Conservation (phyloP, 2,888 invertebrate species). For the Zelleria hepariella region DNA sequence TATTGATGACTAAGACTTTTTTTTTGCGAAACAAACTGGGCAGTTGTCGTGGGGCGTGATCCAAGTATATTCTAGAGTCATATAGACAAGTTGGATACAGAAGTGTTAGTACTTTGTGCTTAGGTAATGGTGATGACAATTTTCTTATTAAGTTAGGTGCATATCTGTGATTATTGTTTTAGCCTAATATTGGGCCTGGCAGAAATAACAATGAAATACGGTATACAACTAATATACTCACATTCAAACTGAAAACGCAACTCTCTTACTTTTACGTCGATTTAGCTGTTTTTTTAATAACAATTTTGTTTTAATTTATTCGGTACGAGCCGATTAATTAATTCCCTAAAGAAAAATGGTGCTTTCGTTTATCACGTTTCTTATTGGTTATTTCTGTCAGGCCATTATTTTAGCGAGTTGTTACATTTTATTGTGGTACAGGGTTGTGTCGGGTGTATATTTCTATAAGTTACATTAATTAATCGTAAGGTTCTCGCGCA, state of each 20-base stretch:
- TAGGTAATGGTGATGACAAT: not conserved
- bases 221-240: no score
- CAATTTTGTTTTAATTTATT: no score
- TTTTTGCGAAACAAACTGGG: no score
- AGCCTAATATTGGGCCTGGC: constrained; percentile 13
- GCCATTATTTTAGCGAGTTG: not conserved
- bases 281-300: no score
- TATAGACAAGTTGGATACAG: no score
- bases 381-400: not conserved
- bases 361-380: not conserved
- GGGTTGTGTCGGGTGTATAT: constrained; percentile 11
- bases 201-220: not conserved
- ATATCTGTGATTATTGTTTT: constrained; percentile 39
- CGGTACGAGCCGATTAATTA: no score
- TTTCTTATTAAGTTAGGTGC: constrained; percentile 19
- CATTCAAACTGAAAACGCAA: no score
- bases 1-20: no score
- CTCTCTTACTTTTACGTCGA: no score
- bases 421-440: constrained; percentile 11
- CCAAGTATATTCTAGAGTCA: no score
- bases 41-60: no score
- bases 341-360: not conserved
- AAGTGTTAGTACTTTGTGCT: no score
- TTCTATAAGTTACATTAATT: not conserved
- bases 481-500: not conserved